Evolutionary conservation across 1,140 invertebrate genomes (phyloP), one percentile per base, ranked within the genome.

Genomic region (Oreohelix idahoensis): DNA sequence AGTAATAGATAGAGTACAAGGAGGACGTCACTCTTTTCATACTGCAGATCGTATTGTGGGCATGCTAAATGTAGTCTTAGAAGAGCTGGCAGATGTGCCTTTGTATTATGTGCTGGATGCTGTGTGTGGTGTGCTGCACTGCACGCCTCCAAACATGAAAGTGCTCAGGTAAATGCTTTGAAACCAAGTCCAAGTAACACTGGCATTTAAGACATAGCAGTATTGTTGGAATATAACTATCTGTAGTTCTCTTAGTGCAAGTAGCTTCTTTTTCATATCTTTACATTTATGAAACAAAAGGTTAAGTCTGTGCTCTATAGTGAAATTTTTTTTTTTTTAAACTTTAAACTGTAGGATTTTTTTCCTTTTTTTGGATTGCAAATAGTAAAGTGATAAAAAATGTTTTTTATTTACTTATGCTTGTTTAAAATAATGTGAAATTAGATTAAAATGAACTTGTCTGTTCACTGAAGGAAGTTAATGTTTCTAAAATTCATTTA

Each of bases 1-100:
- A 95, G 96, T 90, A 95, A 98, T 84, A 97, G 96, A 53, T 8
- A 86, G 87, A 45, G 86, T 94, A 0, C 83, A 90, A 23, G 80
- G 85, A n/a, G 88, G 90, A 58, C 84, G 86, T 84, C 87, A 66
- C 85, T 86, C 91, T 39, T 92, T 92, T 53, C 85, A 86, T 20
- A 99, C 98, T 0, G 92, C 93, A 29, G 95, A 95, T 88, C 93
- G 98, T 49, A 95, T 99, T 81, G 79, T 92, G 29, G 95, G 94
- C 71, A 92, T 95, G 85, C 80, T 95, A 71, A 93, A 90, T 84
- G 88, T 95, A 23, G 88, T 93, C 0, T 84, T 83, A n/a, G 94
- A 95, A 92, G 98, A 99, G 93, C 90, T 99, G 32, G 90, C 92
- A 0, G 96, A 99, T 89, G 93, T 94, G 2, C 98, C 98, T 0